phyloP scores from a whole-genome alignment of 2,113 vertebrate species.

The Oophaga pumilio region DNA sequence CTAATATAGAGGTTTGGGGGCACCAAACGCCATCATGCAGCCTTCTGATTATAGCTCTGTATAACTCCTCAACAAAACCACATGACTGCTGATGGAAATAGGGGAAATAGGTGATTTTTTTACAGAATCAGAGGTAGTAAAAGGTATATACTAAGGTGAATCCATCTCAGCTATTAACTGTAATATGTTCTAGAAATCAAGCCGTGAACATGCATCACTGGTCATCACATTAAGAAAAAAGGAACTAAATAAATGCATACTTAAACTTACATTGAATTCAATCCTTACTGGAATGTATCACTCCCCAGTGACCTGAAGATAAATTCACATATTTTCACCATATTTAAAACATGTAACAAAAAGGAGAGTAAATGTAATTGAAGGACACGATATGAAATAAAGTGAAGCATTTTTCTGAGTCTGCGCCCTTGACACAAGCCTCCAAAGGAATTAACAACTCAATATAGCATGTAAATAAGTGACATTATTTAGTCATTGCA shows the following conservation, averaged over 20 bases:
- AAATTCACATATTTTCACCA: neutral
- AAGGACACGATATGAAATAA: neutral
- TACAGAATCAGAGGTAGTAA: neutral
- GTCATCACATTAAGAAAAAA: neutral
- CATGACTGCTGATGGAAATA: neutral
- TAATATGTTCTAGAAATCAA: neutral
- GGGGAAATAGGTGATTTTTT: neutral
- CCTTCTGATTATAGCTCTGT: neutral
- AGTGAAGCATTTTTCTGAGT: conserved; percentile 14
- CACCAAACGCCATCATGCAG: neutral
- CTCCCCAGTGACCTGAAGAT: neutral
- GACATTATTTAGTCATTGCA: conserved; percentile 43
- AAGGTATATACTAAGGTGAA: neutral
- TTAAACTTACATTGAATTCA: neutral
- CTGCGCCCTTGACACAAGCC: neutral
- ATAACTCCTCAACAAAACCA: neutral
- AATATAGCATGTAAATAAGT: conserved; percentile 38
- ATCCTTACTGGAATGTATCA: neutral
- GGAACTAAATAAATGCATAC: neutral
- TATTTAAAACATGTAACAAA: neutral
- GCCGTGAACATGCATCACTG: too few species aligned
- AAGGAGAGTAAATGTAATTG: neutral
- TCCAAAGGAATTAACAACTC: conserved; percentile 18
- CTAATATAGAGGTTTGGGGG: too few species aligned
- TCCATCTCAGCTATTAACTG: neutral